These are phyloP conservation scores for Tenthredo notha DNA, from an alignment of 2,888 invertebrate species.

Conservation along the genomic window DNA sequence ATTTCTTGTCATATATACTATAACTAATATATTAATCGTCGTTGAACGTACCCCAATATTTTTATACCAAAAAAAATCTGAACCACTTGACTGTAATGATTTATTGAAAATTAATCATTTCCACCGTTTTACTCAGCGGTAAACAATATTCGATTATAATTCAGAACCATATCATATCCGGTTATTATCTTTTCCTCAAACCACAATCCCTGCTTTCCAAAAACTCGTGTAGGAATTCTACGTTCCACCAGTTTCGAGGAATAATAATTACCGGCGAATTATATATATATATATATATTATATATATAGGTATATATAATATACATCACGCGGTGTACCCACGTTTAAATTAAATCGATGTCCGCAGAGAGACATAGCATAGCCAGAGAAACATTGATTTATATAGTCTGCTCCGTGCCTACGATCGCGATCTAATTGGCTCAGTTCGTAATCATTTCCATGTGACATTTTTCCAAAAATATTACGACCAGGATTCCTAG, in stretches of 20 bases:
- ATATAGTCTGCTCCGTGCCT: not conserved
- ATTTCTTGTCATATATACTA: not conserved
- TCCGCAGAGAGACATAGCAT: not conserved
- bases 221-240: not conserved
- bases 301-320: no score
- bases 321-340: not conserved
- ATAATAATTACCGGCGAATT: not conserved
- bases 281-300: not conserved
- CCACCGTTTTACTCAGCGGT: not conserved
- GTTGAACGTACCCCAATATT: not conserved
- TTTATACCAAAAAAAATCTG: not conserved
- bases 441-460: not conserved
- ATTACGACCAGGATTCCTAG: not conserved
- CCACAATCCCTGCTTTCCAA: not conserved
- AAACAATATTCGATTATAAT: not conserved
- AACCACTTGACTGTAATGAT: no score
- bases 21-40: not conserved
- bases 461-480: not conserved
- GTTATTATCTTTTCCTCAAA: not conserved
- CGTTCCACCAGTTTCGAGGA: not conserved
- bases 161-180: not conserved
- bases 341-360: conserved; percentile 5
- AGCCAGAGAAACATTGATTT: conserved; percentile 6
- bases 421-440: not conserved
- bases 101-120: no score